Conservation (phyloP, 2,113 vertebrate species). For the Entomyzon cyanotis region DNA sequence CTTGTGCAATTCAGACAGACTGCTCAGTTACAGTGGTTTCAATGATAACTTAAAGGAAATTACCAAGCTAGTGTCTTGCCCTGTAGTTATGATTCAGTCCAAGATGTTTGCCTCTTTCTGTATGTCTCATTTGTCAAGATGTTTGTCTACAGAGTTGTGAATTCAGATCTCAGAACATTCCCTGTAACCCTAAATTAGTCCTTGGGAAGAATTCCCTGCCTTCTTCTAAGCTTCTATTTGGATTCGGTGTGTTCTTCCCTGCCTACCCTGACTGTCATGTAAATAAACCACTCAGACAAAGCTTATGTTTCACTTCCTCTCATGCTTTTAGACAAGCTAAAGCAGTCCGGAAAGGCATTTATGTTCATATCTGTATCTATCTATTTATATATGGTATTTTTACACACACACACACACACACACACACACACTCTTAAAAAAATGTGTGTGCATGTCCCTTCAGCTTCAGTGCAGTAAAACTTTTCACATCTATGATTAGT, state of each 20-base stretch:
- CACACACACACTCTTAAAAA: background rate
- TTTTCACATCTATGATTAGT: background rate
- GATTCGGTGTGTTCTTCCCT: background rate
- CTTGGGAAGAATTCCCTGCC: background rate
- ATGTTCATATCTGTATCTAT: background rate
- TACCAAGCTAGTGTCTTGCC: background rate
- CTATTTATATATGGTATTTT: background rate
- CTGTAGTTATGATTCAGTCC: background rate
- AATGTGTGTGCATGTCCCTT: background rate
- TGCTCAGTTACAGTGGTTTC: background rate
- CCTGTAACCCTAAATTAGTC: background rate
- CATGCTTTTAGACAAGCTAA: background rate
- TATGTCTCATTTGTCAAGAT: background rate
- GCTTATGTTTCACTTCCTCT: background rate
- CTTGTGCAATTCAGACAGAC: background rate
- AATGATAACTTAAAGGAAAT: constrained; percentile 4
- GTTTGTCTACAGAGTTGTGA: background rate
- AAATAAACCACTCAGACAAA: background rate
- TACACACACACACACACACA: too few relatives aligned
- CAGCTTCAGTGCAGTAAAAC: background rate
- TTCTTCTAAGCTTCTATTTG: background rate
- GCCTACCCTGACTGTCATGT: background rate
- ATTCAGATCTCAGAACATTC: background rate
- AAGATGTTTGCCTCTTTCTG: background rate
- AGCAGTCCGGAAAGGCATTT: background rate